These are phyloP conservation scores for Hipposideros armiger DNA, from an alignment of 2,113 vertebrate genomes.

Conservation along the genomic window DNA sequence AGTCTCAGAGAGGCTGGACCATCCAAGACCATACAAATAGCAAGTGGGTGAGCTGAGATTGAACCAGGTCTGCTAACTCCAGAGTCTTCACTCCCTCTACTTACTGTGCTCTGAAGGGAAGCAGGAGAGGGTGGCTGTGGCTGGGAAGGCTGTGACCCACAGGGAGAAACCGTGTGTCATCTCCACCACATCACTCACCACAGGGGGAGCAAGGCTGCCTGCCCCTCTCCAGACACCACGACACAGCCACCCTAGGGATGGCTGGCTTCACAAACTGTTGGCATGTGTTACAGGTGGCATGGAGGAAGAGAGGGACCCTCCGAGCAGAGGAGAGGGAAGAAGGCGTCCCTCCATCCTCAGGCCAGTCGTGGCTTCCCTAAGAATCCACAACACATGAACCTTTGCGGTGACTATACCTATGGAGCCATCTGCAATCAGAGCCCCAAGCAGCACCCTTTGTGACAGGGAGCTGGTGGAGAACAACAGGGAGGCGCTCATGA, in stretches of 20 bases:
- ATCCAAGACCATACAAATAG: neutral
- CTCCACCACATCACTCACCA: neutral
- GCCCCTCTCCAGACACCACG: neutral
- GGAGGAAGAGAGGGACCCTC: neutral
- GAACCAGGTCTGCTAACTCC: neutral
- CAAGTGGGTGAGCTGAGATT: neutral
- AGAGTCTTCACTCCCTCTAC: neutral
- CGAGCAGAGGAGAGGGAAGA: neutral
- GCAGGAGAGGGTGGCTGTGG: neutral
- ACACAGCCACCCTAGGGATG: neutral
- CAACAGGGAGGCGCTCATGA: neutral
- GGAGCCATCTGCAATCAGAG: neutral
- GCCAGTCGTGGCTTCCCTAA: neutral
- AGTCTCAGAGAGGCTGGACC: neutral
- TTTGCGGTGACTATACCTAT: neutral
- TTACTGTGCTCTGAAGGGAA: neutral
- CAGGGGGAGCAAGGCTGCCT: neutral
- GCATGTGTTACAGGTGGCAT: rapidly evolving
- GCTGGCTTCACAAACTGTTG: neutral
- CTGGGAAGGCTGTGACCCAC: neutral
- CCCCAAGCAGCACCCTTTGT: too few relatives aligned
- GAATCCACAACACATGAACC: neutral
- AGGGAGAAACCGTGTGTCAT: neutral
- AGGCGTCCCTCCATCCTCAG: neutral
- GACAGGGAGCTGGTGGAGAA: neutral